A percentile compares a stretch with the other conserved stretches of the same genome.
phyloP scores from a whole-genome alignment of 2,113 vertebrate species.

The Cyprinus carpio region DNA sequence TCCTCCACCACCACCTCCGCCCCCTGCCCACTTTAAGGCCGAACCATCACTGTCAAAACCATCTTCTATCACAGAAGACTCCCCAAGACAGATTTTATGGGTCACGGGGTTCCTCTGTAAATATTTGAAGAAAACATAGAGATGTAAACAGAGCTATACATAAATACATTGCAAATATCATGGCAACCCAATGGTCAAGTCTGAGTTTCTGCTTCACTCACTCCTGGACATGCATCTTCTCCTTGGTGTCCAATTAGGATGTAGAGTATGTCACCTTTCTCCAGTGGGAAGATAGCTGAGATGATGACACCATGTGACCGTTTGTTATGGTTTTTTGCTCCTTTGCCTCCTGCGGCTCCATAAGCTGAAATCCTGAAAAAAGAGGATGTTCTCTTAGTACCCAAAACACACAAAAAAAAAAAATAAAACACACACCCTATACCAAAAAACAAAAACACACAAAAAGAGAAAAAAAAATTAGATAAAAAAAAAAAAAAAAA shows the following conservation, averaged over 20 bases:
- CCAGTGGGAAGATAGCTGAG: constrained; percentile 82
- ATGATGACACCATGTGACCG: constrained; percentile 86
- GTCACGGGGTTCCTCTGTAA: constrained; percentile 79
- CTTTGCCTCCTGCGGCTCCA: constrained; percentile 86
- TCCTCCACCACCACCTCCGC: constrained; percentile 88
- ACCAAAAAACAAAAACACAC: background rate
- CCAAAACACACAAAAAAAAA: background rate
- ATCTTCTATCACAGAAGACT: constrained; percentile 84
- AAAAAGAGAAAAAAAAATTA: background rate
- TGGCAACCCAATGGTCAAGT: background rate
- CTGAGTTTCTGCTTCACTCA: constrained; percentile 65
- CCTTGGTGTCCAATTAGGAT: constrained; percentile 90
- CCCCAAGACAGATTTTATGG: constrained; percentile 84
- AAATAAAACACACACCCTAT: background rate
- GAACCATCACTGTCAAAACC: constrained; percentile 65
- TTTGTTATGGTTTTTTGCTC: constrained; percentile 89
- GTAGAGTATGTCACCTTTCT: constrained; percentile 83
- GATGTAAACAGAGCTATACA: background rate
- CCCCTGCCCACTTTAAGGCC: constrained; percentile 80
- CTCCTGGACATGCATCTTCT: constrained; percentile 88
- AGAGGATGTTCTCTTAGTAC: background rate
- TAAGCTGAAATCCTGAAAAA: constrained; percentile 85
- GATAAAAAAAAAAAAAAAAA: no score
- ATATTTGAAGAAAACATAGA: background rate
- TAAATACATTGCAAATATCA: background rate